These are phyloP conservation scores for Albula goreensis DNA, from an alignment of 2,113 vertebrate genomes.

Conservation along the genomic window DNA sequence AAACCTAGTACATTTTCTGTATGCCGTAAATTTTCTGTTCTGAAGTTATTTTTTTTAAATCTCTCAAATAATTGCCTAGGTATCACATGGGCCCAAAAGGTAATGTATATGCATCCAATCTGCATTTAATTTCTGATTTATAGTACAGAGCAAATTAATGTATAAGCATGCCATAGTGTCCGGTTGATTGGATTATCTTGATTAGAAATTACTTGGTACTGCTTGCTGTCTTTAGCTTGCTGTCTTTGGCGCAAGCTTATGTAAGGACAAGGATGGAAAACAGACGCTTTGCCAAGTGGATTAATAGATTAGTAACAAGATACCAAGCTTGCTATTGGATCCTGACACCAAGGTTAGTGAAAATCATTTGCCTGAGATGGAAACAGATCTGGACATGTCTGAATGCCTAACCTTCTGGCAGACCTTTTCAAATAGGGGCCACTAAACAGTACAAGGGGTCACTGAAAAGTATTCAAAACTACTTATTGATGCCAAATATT, in stretches of 20 bases:
- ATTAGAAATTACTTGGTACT: neutral
- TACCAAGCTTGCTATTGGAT: conserved; percentile 56
- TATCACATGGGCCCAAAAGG: neutral
- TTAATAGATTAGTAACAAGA: conserved; percentile 66
- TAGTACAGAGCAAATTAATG: neutral
- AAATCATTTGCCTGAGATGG: conserved; percentile 9
- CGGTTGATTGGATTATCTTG: neutral
- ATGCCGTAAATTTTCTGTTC: neutral
- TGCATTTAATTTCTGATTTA: neutral
- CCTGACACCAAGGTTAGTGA: conserved; percentile 34
- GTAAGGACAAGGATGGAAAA: conserved; percentile 61
- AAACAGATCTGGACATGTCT: conserved; percentile 27
- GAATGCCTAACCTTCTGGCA: neutral
- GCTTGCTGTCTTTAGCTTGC: neutral
- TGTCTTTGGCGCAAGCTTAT: conserved; percentile 42
- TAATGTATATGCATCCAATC: neutral
- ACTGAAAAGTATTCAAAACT: neutral
- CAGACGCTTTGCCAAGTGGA: conserved; percentile 53
- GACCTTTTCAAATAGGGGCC: neutral
- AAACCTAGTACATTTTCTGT: neutral
- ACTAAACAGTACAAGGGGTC: neutral
- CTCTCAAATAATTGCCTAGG: neutral
- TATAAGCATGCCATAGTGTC: neutral
- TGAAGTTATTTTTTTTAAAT: neutral
- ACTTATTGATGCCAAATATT: neutral